These are phyloP conservation scores for Mastigias papua DNA, from an alignment of 30 jellyfish, hydroid and myxozoan species.

Conservation along the genomic window DNA sequence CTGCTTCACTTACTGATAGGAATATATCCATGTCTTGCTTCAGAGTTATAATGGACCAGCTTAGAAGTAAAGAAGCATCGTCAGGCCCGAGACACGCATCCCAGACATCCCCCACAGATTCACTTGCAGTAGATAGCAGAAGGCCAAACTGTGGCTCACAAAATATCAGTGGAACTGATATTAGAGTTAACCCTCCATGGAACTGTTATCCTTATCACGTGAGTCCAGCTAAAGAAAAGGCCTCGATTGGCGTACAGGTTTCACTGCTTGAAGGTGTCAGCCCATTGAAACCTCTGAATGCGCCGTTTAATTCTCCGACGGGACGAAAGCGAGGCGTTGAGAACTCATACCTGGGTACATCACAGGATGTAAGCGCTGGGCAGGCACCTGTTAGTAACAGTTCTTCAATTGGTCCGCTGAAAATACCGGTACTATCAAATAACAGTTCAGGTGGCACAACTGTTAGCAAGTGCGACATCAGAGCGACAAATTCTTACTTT, in stretches of 20 bases:
- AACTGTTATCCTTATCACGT: slow-evolving; percentile 11
- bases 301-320: not conserved
- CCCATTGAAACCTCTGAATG: slow-evolving; percentile 1
- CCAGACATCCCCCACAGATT: not conserved
- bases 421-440: not conserved
- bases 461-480: not conserved
- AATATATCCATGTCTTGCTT: slow-evolving; percentile 20
- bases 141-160: not conserved
- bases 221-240: slow-evolving; percentile 11
- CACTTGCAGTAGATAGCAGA: not conserved
- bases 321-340: not conserved
- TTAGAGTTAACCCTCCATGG: not conserved
- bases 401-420: not conserved
- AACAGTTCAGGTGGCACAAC: not conserved
- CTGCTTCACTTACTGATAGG: not conserved
- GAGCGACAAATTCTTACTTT: slow-evolving; percentile 2
- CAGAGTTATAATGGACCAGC: slow-evolving; percentile 21
- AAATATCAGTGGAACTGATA: not conserved
- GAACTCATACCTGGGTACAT: not conserved
- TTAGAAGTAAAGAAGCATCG: not conserved
- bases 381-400: not conserved
- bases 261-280: slow-evolving; percentile 17
- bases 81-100: not conserved
- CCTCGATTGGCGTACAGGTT: slow-evolving; percentile 53
- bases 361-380: not conserved